Base-by-base conservation (phyloP, 2,113 vertebrate species). In the Melanerpes formicivorus region DNA sequence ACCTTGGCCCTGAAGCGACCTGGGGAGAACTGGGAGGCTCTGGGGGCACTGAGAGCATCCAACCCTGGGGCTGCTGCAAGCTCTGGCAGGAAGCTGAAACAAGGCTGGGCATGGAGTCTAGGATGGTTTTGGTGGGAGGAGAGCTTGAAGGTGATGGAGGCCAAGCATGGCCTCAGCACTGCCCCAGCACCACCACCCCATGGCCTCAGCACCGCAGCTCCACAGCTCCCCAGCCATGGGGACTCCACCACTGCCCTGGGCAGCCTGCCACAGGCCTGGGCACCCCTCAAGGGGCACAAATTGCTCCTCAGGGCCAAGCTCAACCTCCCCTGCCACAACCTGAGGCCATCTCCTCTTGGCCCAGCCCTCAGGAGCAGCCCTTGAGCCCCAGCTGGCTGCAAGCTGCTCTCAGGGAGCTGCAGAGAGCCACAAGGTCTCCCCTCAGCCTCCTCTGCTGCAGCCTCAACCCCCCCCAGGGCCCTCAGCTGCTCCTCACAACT, bases 1-100 rank as follows among this genome's bases (percentile, higher is more conserved):
- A 6, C 1, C 10, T 9, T 11, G 22, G 50, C 44, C 40, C 74
- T 46, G 0, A 27, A 16, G 4, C 3, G 0, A 1, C 37, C 0
- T 10, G 56, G 26, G 55, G 65, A 44, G 46, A 62, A 56, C 46
- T 2, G 22, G 1, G 10, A 10, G 9, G 14, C 67, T 18, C 10
- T 76, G 37, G 37, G 27, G 19, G 1, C 1, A 0, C 18, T 40
- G 60, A 22, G 84, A 84, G 34, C 2, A 2, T 3, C 37, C 1
- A 0, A 16, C 4, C 27, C 16, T 2, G 1, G 22, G 15, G 81
- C 42, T 67, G 1, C 67, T n/a, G 67, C 10, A n/a, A 6, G 8
- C 4, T 2, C 29, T 48, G 50, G 70, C 55, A 21, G 56, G 10
- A 48, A 48, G 34, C 34, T 83, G 21, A 29, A 18, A 27, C 22